These are phyloP conservation scores for Neomonachus schauinslandi DNA, from an alignment of 2,113 vertebrate species.

Conservation along the genomic window DNA sequence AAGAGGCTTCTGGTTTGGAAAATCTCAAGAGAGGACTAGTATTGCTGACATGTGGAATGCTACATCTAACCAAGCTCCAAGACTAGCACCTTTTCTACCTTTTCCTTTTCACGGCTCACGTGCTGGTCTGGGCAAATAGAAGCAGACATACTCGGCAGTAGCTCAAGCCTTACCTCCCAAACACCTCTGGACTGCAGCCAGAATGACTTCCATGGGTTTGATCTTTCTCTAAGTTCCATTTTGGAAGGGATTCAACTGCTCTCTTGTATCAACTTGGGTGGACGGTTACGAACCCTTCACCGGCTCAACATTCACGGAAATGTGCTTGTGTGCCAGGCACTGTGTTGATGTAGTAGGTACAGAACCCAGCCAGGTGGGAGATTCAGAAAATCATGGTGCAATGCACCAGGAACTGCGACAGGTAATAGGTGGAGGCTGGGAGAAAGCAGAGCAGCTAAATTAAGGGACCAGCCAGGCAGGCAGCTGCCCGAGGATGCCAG, in stretches of 20 bases:
- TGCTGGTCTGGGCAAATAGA: not conserved
- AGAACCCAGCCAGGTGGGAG: not conserved
- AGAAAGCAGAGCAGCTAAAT: not conserved
- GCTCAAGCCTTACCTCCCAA: no score
- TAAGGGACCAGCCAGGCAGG: not conserved
- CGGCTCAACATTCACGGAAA: not conserved
- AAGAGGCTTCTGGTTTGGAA: not conserved
- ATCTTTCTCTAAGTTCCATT: not conserved
- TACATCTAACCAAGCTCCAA: not conserved
- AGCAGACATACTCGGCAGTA: not conserved
- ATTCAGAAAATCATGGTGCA: not conserved
- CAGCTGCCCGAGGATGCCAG: not conserved
- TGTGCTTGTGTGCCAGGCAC: not conserved
- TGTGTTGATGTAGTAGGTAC: not conserved
- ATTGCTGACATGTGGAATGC: no score
- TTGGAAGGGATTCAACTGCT: not conserved
- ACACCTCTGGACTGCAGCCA: not conserved
- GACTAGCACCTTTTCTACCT: not conserved
- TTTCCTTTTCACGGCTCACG: not conserved
- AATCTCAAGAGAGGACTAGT: not conserved
- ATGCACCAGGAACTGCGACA: not conserved
- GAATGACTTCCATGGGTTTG: no score
- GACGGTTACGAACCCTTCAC: not conserved
- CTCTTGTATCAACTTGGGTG: not conserved
- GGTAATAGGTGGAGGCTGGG: not conserved